phyloP scores from a whole-genome alignment of 2,113 vertebrate species.

The Crotalus horridus region DNA sequence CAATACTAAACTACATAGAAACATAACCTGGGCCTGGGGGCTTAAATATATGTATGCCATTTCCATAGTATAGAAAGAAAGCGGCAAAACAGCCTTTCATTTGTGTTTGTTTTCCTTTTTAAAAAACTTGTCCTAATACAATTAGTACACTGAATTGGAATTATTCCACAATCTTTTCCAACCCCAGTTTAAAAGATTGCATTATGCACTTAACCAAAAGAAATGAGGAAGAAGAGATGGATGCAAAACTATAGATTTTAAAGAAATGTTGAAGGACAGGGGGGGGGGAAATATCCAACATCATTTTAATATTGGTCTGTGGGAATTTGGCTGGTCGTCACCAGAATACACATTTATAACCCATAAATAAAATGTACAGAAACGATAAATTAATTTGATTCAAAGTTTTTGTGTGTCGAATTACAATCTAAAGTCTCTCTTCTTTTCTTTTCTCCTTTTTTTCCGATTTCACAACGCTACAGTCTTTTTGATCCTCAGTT shows the following conservation, averaged over 20 bases:
- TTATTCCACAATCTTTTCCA: not conserved
- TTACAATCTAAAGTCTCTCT: constrained; percentile 63
- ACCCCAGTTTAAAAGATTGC: not conserved
- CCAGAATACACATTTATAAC: constrained; percentile 95
- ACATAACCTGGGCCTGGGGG: not conserved
- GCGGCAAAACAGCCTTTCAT: not conserved
- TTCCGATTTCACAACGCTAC: constrained; percentile 62
- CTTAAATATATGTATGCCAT: not conserved
- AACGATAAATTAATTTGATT: constrained; percentile 85
- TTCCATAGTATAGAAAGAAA: not conserved
- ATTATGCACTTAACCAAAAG: not conserved
- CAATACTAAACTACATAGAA: not conserved
- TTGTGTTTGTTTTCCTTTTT: not conserved
- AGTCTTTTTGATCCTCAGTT: constrained; percentile 78
- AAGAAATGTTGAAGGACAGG: constrained; percentile 54
- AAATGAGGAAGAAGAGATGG: not conserved
- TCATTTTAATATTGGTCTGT: constrained; percentile 97
- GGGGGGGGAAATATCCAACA: constrained; percentile 72
- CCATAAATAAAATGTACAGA: constrained; percentile 98
- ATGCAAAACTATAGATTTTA: constrained; percentile 4
- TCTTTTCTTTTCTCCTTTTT: accelerated
- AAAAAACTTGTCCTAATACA: not conserved
- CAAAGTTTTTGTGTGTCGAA: constrained; percentile 68
- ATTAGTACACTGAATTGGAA: not conserved
- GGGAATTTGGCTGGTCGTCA: constrained; percentile 77